Evolutionary conservation across 2,888 invertebrate species (phyloP).

Genomic region (Brenthis ino): DNA sequence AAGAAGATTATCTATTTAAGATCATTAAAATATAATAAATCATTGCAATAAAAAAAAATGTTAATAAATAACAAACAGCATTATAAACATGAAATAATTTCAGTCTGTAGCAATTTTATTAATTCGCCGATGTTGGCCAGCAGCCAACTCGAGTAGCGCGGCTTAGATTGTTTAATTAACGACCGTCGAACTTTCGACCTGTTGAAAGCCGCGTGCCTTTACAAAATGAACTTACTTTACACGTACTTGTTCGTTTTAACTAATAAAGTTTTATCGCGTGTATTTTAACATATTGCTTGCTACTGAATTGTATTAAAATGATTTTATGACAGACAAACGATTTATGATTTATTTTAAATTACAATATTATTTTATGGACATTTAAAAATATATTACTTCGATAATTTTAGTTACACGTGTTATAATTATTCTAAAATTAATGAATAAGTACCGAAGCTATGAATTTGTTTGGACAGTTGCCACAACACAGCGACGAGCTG

Average conservation of each 20-base stretch:
- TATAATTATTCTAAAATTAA: conserved; percentile 11
- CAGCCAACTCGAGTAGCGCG: conserved; percentile 68
- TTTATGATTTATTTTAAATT: too few relatives aligned
- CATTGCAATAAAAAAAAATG: conserved; percentile 59
- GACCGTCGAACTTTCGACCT: conserved; percentile 80
- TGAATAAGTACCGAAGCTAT: conserved; percentile 36
- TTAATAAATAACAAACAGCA: conserved; percentile 25
- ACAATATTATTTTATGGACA: too few relatives aligned
- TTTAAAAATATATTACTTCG: too few relatives aligned
- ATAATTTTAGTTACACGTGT: not conserved
- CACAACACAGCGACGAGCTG: conserved; percentile 42
- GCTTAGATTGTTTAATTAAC: conserved; percentile 80
- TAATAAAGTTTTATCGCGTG: conserved; percentile 49
- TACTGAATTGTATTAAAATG: too few relatives aligned
- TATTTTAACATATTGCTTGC: conserved; percentile 24
- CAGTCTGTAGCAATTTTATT: conserved; percentile 74
- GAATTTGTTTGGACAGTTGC: conserved; percentile 54
- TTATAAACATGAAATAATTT: conserved; percentile 48
- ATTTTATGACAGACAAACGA: too few relatives aligned
- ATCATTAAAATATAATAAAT: conserved; percentile 24
- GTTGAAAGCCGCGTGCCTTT: conserved; percentile 75
- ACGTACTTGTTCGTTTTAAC: conserved; percentile 59
- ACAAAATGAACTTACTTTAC: conserved; percentile 67
- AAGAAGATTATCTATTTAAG: too few relatives aligned
- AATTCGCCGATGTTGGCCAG: conserved; percentile 67